Percentiles rank a stretch among this genome's conserved stretches.
phyloP scores from a whole-genome alignment of 2,888 invertebrate genomes.

The Sipha maydis region DNA sequence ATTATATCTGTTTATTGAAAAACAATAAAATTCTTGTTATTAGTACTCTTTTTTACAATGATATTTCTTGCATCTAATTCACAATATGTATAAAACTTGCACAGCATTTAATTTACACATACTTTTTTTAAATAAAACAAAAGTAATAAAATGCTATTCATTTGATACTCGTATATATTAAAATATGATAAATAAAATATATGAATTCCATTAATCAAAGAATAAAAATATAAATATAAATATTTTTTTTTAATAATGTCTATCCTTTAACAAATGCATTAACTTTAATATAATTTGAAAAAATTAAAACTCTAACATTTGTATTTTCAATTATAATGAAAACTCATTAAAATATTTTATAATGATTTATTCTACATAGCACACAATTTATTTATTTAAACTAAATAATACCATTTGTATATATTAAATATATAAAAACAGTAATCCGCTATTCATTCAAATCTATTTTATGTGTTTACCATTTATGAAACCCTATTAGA shows the following conservation, averaged over 20 bases:
- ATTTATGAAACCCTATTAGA: not conserved
- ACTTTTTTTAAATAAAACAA: not conserved
- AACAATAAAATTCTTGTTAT: not conserved
- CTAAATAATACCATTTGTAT: not conserved
- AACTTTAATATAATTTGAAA: not conserved
- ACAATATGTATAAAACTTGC: not conserved
- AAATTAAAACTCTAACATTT: not conserved
- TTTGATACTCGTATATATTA: not conserved
- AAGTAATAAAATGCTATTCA: not conserved
- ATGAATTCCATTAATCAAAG: not conserved
- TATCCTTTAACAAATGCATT: not conserved
- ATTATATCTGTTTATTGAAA: not conserved
- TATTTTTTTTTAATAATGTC: not conserved
- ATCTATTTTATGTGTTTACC: not conserved
- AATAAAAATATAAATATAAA: not conserved
- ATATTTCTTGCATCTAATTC: not conserved
- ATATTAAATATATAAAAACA: not conserved
- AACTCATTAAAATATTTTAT: slow-evolving; percentile 35
- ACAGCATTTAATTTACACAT: not conserved
- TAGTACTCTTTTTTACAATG: not conserved
- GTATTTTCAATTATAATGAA: slow-evolving; percentile 25
- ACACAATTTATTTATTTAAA: slow-evolving; percentile 36
- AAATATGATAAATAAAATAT: not conserved
- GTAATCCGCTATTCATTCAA: not conserved
- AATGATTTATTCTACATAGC: not conserved